Conservation (phyloP, 2,113 vertebrate genomes). For the Oreamnos americanus region DNA sequence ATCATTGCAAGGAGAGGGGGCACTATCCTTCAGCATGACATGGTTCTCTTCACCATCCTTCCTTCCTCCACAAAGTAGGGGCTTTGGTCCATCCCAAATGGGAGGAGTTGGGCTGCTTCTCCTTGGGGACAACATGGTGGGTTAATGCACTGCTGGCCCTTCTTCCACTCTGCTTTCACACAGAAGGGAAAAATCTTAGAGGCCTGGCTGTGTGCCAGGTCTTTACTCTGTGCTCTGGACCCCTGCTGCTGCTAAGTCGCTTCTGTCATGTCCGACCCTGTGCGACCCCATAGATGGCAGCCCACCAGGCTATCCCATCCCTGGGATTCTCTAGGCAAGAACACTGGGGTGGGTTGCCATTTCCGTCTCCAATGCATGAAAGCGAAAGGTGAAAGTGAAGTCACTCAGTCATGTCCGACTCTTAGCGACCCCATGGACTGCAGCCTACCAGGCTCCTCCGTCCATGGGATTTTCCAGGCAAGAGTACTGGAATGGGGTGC, state of each 20-base stretch:
- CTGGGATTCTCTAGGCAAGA: no score
- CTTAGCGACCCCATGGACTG: no score
- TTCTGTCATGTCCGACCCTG: no score
- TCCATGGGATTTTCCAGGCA: no score
- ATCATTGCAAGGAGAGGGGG: fast-evolving
- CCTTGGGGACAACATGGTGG: fast-evolving
- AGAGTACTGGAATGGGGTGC: no score
- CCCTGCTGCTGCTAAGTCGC: no score
- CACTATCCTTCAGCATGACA: neutral
- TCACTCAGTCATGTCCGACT: fast-evolving
- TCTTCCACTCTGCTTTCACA: neutral
- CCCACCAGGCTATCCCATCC: no score
- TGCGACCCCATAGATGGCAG: no score
- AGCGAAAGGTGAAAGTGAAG: no score
- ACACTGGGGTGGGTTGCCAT: no score
- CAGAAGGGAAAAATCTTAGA: neutral
- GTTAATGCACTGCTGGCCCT: fast-evolving
- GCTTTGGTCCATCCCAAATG: neutral
- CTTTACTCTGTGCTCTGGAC: neutral
- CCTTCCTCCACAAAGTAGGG: neutral
- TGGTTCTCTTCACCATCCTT: neutral
- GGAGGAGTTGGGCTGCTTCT: neutral
- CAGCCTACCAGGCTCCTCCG: fast-evolving
- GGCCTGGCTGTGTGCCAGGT: neutral
- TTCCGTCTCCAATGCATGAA: no score